phyloP scores from a whole-genome alignment of 2,113 vertebrate species.

The Carassius gibelio region DNA sequence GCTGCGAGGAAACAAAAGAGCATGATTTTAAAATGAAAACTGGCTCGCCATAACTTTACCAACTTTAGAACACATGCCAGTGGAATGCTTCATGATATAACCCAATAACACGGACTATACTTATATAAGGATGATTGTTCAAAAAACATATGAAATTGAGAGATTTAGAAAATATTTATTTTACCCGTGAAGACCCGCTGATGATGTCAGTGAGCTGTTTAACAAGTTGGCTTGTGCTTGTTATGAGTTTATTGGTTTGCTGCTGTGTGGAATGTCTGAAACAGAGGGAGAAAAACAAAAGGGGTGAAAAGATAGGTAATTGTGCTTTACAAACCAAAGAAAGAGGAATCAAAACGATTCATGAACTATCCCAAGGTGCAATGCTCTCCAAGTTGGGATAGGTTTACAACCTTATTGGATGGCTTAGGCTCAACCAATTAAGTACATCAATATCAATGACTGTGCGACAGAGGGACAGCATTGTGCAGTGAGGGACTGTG shows the following conservation, averaged over 20 bases:
- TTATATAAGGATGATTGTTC: neutral
- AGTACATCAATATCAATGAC: constrained; percentile 50
- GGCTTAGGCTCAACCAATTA: constrained; percentile 48
- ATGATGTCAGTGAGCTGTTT: constrained; percentile 88
- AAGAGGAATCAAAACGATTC: constrained; percentile 22
- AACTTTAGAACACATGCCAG: neutral
- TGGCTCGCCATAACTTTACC: neutral
- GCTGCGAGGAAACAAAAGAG: constrained; percentile 67
- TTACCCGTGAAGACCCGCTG: constrained; percentile 81
- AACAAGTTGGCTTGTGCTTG: constrained; percentile 80
- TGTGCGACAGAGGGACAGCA: constrained; percentile 19
- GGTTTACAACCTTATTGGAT: constrained; percentile 10
- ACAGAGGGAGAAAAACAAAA: constrained; percentile 44
- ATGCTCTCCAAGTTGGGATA: constrained; percentile 4
- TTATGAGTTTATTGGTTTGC: constrained; percentile 86
- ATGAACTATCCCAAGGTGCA: constrained; percentile 20
- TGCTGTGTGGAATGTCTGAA: constrained; percentile 84
- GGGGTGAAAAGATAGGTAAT: neutral
- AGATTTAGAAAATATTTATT: constrained; percentile 36
- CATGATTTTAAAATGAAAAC: constrained; percentile 11
- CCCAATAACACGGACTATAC: neutral
- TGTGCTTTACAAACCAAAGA: constrained; percentile 25
- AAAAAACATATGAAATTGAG: neutral
- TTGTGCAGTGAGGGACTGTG: constrained; percentile 30
- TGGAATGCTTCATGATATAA: neutral